A percentile compares a stretch with the other conserved stretches of the same genome.
Evolutionary conservation across 2,797 vertebrate genomes (phyloP).

Genomic region (Takifugu ocellatus): DNA sequence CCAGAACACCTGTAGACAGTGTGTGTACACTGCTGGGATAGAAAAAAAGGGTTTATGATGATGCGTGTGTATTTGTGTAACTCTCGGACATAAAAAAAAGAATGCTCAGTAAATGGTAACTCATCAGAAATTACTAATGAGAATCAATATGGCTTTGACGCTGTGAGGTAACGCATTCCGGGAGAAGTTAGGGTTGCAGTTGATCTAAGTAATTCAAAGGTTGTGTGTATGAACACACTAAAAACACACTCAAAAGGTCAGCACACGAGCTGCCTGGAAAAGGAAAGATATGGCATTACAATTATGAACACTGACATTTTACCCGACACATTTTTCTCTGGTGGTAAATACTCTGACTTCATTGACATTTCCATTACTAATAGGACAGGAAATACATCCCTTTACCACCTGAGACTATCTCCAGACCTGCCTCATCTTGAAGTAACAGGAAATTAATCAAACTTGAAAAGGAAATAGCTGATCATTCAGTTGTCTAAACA

Average conservation of each 20-base stretch:
- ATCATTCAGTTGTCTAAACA: too few species aligned
- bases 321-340: slow-evolving; percentile 37
- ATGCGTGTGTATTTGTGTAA: slow-evolving; percentile 11
- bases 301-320: slow-evolving; percentile 57
- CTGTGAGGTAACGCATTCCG: slow-evolving; percentile 28
- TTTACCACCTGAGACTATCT: too few species aligned
- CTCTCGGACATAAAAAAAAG: slow-evolving; percentile 17
- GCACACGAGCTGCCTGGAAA: slow-evolving; percentile 51
- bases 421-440: too few species aligned
- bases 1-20: slow-evolving; percentile 67
- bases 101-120: slow-evolving; percentile 62
- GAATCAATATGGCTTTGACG: slow-evolving; percentile 43
- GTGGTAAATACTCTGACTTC: slow-evolving; percentile 23
- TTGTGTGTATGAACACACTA: slow-evolving; percentile 27
- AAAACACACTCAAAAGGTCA: slow-evolving; percentile 33
- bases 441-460: too few species aligned
- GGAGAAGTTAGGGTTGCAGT: slow-evolving; percentile 41
- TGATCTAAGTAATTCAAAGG: slow-evolving; percentile 59
- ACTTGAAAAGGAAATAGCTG: too few species aligned
- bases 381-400: not conserved
- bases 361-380: slow-evolving; percentile 4
- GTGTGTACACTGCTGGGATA: slow-evolving; percentile 43
- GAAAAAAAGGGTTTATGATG: slow-evolving; percentile 26
- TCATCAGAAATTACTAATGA: slow-evolving; percentile 39
- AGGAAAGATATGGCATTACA: slow-evolving; percentile 37